phyloP scores from a whole-genome alignment of 2,113 vertebrate species.

The Tamias sibiricus region DNA sequence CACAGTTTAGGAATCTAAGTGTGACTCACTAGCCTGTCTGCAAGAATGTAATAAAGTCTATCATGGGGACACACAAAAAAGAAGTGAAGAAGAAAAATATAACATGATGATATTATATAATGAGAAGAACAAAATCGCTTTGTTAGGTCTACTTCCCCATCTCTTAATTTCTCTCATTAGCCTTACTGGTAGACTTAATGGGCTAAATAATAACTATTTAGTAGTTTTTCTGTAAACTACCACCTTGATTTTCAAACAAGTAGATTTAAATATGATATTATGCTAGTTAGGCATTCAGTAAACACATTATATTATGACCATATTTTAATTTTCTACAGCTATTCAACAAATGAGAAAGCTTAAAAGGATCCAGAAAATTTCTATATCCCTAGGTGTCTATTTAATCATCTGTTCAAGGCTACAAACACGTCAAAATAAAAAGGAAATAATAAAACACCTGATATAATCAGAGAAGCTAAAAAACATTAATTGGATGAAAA shows the following conservation, averaged over 20 bases:
- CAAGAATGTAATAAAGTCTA: not conserved
- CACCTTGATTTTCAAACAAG: slow-evolving; percentile 42
- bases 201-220: slow-evolving; percentile 32
- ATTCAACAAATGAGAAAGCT: not conserved
- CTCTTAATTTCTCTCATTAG: slow-evolving; percentile 48
- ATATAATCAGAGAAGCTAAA: slow-evolving; percentile 10
- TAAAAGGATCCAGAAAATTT: slow-evolving; percentile 31
- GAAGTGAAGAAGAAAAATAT: not conserved
- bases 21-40: not conserved
- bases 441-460: slow-evolving; percentile 17
- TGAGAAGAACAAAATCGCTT: not conserved
- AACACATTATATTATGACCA: slow-evolving; percentile 23
- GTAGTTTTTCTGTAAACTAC: slow-evolving; percentile 9
- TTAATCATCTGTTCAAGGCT: slow-evolving; percentile 19
- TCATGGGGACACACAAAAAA: not conserved
- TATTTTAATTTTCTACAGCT: not conserved
- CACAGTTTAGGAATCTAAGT: slow-evolving; percentile 17
- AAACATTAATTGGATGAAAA: not conserved
- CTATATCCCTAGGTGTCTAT: not conserved
- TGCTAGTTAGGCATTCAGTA: not conserved
- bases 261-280: slow-evolving; percentile 15
- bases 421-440: slow-evolving; percentile 42
- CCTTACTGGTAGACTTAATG: slow-evolving; percentile 34
- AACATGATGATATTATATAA: not conserved
- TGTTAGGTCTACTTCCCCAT: not conserved